Evolutionary conservation across 2,888 invertebrate species (phyloP).

Genomic region (Apamea epomidion): DNA sequence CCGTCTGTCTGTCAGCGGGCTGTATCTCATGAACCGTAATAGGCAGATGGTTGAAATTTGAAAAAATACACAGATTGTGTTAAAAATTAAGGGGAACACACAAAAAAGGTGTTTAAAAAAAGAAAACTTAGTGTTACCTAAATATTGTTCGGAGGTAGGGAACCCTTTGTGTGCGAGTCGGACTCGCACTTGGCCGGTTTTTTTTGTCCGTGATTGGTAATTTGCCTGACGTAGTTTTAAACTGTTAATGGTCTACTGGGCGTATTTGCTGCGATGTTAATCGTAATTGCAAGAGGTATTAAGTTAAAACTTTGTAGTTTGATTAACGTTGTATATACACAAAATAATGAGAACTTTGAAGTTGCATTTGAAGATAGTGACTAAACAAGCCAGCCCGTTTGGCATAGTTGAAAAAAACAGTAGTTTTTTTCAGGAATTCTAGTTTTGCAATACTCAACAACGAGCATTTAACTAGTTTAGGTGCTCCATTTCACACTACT

Average conservation of each 20-base stretch:
- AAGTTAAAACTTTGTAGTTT: neutral
- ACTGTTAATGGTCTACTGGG: slow-evolving; percentile 13
- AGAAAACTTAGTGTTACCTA: too few relatives aligned
- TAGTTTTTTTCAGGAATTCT: neutral
- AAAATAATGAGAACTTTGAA: neutral
- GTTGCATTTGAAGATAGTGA: neutral
- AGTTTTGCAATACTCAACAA: neutral
- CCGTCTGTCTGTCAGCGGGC: too few relatives aligned
- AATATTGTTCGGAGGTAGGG: too few relatives aligned
- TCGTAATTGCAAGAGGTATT: slow-evolving; percentile 1
- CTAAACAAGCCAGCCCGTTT: neutral
- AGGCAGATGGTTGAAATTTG: too few relatives aligned
- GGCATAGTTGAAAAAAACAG: neutral
- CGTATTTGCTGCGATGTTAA: neutral
- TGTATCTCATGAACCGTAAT: too few relatives aligned
- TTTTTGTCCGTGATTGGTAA: slow-evolving; percentile 1
- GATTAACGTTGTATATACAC: neutral
- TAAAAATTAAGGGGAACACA: too few relatives aligned
- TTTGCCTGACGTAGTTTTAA: slow-evolving; percentile 32
- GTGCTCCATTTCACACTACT: too few relatives aligned
- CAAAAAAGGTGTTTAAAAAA: too few relatives aligned
- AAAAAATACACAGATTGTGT: too few relatives aligned
- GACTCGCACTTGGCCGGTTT: neutral
- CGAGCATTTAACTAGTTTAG: neutral
- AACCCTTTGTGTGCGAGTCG: too few relatives aligned